phyloP scores from a whole-genome alignment of 1,140 invertebrate genomes.

The Wiebesia pumilae region DNA sequence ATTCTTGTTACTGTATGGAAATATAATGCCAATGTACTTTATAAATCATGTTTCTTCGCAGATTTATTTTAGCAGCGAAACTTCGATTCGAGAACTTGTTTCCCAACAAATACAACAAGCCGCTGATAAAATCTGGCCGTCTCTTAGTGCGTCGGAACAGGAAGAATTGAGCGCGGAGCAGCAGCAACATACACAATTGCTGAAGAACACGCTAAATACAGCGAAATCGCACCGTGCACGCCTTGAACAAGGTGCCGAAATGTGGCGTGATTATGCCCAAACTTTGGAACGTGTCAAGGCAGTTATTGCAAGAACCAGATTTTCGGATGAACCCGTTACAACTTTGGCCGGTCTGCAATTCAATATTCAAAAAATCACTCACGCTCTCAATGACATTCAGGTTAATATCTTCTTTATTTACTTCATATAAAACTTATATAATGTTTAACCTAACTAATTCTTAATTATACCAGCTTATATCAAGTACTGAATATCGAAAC shows the following conservation, averaged over 20 bases:
- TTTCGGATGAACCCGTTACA: constrained; percentile 84
- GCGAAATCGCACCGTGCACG: constrained; percentile 85
- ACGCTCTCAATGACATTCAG: constrained; percentile 86
- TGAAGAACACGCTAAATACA: constrained; percentile 88
- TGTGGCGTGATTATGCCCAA: constrained; percentile 87
- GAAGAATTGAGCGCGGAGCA: constrained; percentile 87
- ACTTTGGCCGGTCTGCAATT: constrained; percentile 85
- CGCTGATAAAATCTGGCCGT: constrained; percentile 91
- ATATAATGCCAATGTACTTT: too few relatives aligned
- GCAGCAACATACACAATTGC: constrained; percentile 83
- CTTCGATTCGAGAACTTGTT: constrained; percentile 85
- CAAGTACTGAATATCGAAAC: too few relatives aligned
- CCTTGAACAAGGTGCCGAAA: constrained; percentile 84
- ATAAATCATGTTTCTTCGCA: constrained; percentile 53
- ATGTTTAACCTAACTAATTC: too few relatives aligned
- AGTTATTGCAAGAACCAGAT: constrained; percentile 82
- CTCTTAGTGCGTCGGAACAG: constrained; percentile 84
- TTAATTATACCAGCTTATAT: too few relatives aligned
- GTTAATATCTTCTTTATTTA: constrained; percentile 67
- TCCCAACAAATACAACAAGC: constrained; percentile 87
- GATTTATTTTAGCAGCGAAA: constrained; percentile 87
- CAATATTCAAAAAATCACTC: constrained; percentile 86
- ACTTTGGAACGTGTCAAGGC: constrained; percentile 84
- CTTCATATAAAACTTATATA: neutral
- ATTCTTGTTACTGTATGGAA: too few relatives aligned